Evolutionary conservation across 2,797 vertebrate species (phyloP).

Genomic region (Glossophaga mutica): DNA sequence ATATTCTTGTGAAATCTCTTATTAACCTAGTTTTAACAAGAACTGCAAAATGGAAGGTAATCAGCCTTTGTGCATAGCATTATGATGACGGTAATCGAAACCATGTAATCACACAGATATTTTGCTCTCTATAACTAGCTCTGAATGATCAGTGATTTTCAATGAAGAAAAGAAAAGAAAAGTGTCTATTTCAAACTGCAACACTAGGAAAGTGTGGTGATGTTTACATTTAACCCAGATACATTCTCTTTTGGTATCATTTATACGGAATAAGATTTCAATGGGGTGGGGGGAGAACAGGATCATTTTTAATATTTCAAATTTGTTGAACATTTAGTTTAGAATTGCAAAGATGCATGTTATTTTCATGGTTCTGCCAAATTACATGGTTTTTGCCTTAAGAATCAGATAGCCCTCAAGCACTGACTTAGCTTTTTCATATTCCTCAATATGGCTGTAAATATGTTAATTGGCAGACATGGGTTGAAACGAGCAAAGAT

Average conservation of each 20-base stretch:
- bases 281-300: not conserved
- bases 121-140: slow-evolving; percentile 72
- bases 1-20: slow-evolving; percentile 57
- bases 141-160: slow-evolving; percentile 78
- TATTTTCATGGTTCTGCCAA: not conserved
- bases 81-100: slow-evolving; percentile 59
- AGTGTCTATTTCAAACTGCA: slow-evolving; percentile 49
- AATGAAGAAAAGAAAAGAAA: slow-evolving; percentile 46
- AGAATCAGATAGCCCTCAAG: slow-evolving; percentile 12
- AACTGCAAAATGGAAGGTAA: slow-evolving; percentile 67
- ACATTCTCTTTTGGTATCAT: slow-evolving; percentile 37
- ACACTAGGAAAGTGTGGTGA: slow-evolving; percentile 61
- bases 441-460: not conserved
- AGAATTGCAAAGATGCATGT: slow-evolving; percentile 7
- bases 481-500: not conserved
- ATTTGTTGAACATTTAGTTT: slow-evolving; percentile 33
- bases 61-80: slow-evolving; percentile 66
- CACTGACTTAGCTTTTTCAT: not conserved
- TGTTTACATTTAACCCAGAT: slow-evolving; percentile 69
- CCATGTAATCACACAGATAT: slow-evolving; percentile 72
- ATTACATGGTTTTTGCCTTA: not conserved
- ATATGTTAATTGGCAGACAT: not conserved
- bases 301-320: slow-evolving; percentile 36
- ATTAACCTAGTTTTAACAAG: slow-evolving; percentile 69
- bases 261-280: slow-evolving; percentile 43